These are phyloP conservation scores for Mechanitis messenoides DNA, from an alignment of 2,888 invertebrate species.

Conservation along the genomic window DNA sequence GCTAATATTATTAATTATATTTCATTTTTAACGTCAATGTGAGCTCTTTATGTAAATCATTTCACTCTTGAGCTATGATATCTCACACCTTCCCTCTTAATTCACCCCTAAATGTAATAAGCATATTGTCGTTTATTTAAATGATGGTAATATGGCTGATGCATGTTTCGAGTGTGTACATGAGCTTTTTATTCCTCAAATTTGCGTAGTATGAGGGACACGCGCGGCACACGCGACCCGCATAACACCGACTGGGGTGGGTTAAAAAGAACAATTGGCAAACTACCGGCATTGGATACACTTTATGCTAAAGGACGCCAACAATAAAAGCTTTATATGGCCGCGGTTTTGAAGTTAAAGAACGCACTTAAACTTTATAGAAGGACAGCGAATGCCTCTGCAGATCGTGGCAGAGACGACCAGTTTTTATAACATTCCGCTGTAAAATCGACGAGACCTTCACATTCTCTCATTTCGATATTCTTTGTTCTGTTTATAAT, in stretches of 20 bases:
- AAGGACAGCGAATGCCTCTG: slow-evolving; percentile 18
- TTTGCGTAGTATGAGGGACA: slow-evolving; percentile 69
- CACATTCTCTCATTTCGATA: slow-evolving; percentile 15
- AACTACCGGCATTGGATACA: slow-evolving; percentile 42
- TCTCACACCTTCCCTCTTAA: slow-evolving; percentile 55
- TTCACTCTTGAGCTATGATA: slow-evolving; percentile 52
- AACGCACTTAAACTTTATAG: slow-evolving; percentile 22
- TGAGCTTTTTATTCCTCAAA: slow-evolving; percentile 55
- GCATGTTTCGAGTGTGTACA: slow-evolving; percentile 53
- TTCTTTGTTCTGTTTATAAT: slow-evolving; percentile 17
- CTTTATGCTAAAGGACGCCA: slow-evolving; percentile 33
- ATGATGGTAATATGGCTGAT: slow-evolving; percentile 44
- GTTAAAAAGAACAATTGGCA: slow-evolving; percentile 43
- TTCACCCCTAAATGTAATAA: slow-evolving; percentile 43
- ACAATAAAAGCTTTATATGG: slow-evolving; percentile 28
- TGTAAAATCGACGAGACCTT: slow-evolving; percentile 21
- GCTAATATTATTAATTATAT: neutral
- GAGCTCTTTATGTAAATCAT: slow-evolving; percentile 56
- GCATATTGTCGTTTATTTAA: slow-evolving; percentile 35
- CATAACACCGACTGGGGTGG: slow-evolving; percentile 47
- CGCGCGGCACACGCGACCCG: slow-evolving; percentile 71
- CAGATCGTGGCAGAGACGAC: slow-evolving; percentile 6
- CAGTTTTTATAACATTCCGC: slow-evolving; percentile 16
- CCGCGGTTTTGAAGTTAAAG: slow-evolving; percentile 26
- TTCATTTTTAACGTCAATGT: slow-evolving; percentile 29